phyloP scores from a whole-genome alignment of 2,797 vertebrate species.

The Tenualosa ilisha region DNA sequence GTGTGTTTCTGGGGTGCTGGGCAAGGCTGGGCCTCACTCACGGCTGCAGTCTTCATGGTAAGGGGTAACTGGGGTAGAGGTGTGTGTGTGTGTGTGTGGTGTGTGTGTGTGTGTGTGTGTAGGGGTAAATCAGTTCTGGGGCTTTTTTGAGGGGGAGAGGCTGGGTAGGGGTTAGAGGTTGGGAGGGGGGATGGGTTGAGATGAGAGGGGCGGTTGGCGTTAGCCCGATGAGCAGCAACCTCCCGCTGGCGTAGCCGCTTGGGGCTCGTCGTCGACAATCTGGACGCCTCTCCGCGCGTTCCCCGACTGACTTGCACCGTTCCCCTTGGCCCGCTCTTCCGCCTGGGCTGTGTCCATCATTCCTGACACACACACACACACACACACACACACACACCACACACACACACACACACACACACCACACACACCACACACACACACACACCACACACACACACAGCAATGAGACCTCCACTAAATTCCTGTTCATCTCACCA shows the following conservation, averaged over 20 bases:
- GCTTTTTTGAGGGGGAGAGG: slow-evolving; percentile 43
- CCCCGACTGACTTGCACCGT: slow-evolving; percentile 85
- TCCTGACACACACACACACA: slow-evolving; percentile 67
- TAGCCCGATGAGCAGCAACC: slow-evolving; percentile 95
- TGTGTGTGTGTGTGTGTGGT: neutral
- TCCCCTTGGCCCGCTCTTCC: slow-evolving; percentile 92
- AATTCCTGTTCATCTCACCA: neutral
- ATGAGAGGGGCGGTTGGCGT: slow-evolving; percentile 58
- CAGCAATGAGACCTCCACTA: neutral
- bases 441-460: neutral
- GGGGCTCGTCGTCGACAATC: slow-evolving; percentile 94
- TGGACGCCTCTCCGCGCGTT: slow-evolving; percentile 87
- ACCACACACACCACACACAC: slow-evolving; percentile 28
- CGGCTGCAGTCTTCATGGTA: slow-evolving; percentile 19
- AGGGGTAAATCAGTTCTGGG: neutral
- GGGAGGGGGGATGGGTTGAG: neutral
- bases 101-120: neutral
- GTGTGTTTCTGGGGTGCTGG: slow-evolving; percentile 13
- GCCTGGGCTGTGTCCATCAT: slow-evolving; percentile 96
- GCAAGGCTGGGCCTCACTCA: neutral
- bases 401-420: slow-evolving; percentile 4
- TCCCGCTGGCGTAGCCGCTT: slow-evolving; percentile 79
- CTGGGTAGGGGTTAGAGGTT: neutral
- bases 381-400: slow-evolving; percentile 17
- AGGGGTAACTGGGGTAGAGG: neutral